Base-by-base conservation (phyloP, 1,140 invertebrate species). In the Lordiphosa stackelbergi region DNA sequence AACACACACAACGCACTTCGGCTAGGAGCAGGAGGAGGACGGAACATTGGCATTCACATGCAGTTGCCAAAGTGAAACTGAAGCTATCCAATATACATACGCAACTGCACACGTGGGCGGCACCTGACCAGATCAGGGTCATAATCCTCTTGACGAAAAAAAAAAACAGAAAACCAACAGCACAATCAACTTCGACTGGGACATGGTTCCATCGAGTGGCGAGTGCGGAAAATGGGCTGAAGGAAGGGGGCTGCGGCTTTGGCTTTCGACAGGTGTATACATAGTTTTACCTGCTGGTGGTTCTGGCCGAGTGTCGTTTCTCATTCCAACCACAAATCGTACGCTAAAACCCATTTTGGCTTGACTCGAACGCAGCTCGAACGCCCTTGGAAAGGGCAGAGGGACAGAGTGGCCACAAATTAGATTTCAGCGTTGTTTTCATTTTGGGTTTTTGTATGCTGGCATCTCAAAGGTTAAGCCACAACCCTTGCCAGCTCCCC, bases 101-200 rank as follows among this genome's bases (percentile, higher is more conserved):
- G 56, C 54, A 71, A 8, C 28, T 40, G 46, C 58, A 66, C 54
- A 51, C 12, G 45, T 40, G 48, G 46, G 22, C 41, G 31, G 63
- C 51, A 71, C 62, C 72, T 83, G 77, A 59, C 71, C 75, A 79
- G 75, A 83, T 83, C 77, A 79, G 63, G 77, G 75, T 83, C 75
- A 83, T 79, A 79, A 79, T 81, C 77, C 77, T 53, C 34, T 75
- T 64, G 60, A 63, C 66, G 40, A 71, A 79, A 79, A 66, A 59
- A 11, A 41, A 57, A 47, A 51, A 40, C 48, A 52, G 49, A 55
- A 53, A 36, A 38, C 53, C 43, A 45, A 36, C 24, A 47, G 43
- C 53, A 53, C 58, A 66, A 66, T 72, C 66, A 73, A 72, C 65
- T 65, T 60, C 35, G 38, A 65, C 41, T 51, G 51, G 28, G 62